These are phyloP conservation scores for Branchipolynoe longqiensis DNA, from an alignment of 2,888 invertebrate species.

Conservation along the genomic window DNA sequence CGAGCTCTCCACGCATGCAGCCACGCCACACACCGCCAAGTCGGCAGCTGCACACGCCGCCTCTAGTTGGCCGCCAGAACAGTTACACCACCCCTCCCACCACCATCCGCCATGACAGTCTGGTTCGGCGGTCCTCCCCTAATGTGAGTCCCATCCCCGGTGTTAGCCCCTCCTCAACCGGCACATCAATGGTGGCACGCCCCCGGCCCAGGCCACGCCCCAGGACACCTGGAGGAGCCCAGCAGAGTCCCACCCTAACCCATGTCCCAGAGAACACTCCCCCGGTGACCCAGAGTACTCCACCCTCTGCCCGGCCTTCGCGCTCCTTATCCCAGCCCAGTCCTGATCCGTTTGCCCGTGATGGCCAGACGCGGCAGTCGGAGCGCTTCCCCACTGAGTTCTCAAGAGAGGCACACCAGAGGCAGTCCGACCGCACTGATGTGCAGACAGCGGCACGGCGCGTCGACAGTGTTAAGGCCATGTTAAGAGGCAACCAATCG, in stretches of 20 bases:
- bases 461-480: slow-evolving; percentile 43
- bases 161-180: slow-evolving; percentile 25
- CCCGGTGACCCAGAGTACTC: slow-evolving; percentile 26
- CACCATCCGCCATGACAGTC: slow-evolving; percentile 19
- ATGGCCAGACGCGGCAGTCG: slow-evolving; percentile 11
- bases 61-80: not conserved
- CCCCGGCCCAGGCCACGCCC: slow-evolving; percentile 55
- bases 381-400: slow-evolving; percentile 47
- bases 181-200: slow-evolving; percentile 34
- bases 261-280: slow-evolving; percentile 31
- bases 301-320: not conserved
- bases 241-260: slow-evolving; percentile 14
- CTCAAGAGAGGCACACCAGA: slow-evolving; percentile 17
- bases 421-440: slow-evolving; percentile 44
- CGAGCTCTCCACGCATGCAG: slow-evolving; percentile 2
- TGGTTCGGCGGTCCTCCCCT: slow-evolving; percentile 15
- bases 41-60: not conserved
- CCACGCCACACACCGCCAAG: not conserved
- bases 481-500: slow-evolving; percentile 39
- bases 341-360: slow-evolving; percentile 42
- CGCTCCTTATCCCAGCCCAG: not conserved
- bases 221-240: slow-evolving; percentile 46
- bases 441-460: slow-evolving; percentile 23
- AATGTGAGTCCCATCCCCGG: slow-evolving; percentile 29
- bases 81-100: not conserved